A percentile compares a stretch with the other conserved stretches of the same genome.
Conservation (phyloP, 2,113 vertebrate genomes). For the Engraulis encrasicolus region DNA sequence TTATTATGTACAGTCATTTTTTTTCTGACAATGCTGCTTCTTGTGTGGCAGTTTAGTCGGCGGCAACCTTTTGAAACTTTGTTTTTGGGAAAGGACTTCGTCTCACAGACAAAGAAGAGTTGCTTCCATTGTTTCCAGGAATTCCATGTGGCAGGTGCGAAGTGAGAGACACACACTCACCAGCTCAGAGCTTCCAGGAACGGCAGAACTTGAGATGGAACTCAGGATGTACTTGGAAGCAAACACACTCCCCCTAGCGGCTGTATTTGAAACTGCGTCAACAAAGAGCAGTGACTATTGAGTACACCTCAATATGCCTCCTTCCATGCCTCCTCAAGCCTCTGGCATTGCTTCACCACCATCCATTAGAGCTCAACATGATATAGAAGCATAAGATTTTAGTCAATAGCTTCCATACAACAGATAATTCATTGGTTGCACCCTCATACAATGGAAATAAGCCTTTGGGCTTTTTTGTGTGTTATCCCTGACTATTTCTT, state of each 20-base stretch:
- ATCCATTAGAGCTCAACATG: too few relatives aligned
- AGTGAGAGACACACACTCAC: not conserved
- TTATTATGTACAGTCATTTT: not conserved
- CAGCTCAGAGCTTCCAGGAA: not conserved
- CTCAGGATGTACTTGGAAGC: not conserved
- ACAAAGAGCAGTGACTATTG: too few relatives aligned
- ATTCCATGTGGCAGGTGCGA: not conserved
- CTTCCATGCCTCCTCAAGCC: too few relatives aligned
- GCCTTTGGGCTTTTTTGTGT: too few relatives aligned
- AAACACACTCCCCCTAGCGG: not conserved
- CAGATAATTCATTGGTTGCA: too few relatives aligned
- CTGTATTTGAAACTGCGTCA: not conserved
- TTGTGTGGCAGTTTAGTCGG: not conserved
- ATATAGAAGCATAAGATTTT: too few relatives aligned
- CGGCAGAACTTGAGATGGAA: too few relatives aligned
- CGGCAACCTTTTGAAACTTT: not conserved
- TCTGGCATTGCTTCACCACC: too few relatives aligned
- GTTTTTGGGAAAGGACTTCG: not conserved
- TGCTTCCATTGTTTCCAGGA: not conserved
- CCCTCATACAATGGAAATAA: too few relatives aligned
- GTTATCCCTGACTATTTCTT: too few relatives aligned
- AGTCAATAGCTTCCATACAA: too few relatives aligned
- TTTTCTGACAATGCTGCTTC: not conserved
- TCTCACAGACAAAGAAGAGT: not conserved
- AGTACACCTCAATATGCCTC: too few relatives aligned